Evolutionary conservation across 2,888 invertebrate species (phyloP).

Genomic region (Luperina testacea): DNA sequence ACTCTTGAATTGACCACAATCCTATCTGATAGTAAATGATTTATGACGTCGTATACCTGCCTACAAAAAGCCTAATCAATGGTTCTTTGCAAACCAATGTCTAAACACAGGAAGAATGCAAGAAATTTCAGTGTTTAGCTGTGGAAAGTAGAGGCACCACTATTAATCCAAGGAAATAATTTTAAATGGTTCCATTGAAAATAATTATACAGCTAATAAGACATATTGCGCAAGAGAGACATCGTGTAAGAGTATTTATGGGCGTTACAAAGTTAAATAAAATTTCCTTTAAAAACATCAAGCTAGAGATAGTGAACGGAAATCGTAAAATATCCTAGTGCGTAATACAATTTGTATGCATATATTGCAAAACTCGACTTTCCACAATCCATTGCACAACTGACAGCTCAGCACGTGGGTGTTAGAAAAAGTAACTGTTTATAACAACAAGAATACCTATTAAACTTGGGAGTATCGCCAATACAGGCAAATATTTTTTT

Average conservation of each 20-base stretch:
- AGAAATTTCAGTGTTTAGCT: background rate
- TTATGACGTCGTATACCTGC: background rate
- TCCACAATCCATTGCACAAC: conserved; percentile 49
- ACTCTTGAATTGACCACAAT: background rate
- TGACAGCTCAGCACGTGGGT: conserved; percentile 11
- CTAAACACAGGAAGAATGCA: background rate
- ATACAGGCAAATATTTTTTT: background rate
- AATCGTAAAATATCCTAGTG: conserved; percentile 63
- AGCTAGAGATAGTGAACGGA: conserved; percentile 63
- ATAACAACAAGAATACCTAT: background rate
- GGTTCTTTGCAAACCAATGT: background rate
- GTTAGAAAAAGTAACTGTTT: conserved; percentile 24
- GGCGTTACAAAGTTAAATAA: conserved; percentile 28
- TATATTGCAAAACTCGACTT: conserved; percentile 53
- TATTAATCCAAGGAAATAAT: background rate
- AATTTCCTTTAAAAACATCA: conserved; percentile 50
- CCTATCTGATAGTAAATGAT: background rate
- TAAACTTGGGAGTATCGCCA: background rate
- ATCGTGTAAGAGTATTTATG: conserved; percentile 8
- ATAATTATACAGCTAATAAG: conserved; percentile 2
- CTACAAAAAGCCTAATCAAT: background rate
- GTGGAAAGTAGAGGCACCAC: background rate
- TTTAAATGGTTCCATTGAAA: conserved; percentile 8
- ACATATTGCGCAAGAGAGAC: background rate
- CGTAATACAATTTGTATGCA: conserved; percentile 55